Conservation (phyloP, 2,113 vertebrate genomes). For the Anguilla japonica region DNA sequence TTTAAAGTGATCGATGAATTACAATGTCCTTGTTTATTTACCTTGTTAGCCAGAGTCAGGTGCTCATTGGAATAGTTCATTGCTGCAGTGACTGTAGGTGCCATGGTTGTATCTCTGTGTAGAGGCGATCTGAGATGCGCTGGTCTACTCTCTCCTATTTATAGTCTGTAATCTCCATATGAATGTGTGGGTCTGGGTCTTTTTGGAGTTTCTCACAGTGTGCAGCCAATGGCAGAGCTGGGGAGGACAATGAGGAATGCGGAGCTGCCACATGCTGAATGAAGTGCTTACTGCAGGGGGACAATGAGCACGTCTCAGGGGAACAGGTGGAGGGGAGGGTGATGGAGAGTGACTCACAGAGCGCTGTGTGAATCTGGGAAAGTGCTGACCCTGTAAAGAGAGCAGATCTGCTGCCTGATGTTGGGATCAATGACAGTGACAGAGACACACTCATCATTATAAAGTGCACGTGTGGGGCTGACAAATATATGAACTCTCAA, state of each 20-base stretch:
- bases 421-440: slow-evolving; percentile 11
- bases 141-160: slow-evolving; percentile 20
- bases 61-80: slow-evolving; percentile 4
- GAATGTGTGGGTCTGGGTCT: slow-evolving; percentile 19
- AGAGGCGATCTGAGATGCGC: slow-evolving; percentile 2
- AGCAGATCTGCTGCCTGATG: slow-evolving; percentile 11
- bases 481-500: not conserved
- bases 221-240: slow-evolving; percentile 22
- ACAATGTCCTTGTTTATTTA: slow-evolving; percentile 1
- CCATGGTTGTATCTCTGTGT: slow-evolving; percentile 10
- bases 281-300: slow-evolving; percentile 16
- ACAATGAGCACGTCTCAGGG: slow-evolving; percentile 16
- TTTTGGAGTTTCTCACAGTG: slow-evolving; percentile 31
- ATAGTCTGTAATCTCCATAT: slow-evolving; percentile 23
- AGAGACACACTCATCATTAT: slow-evolving; percentile 7
- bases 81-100: slow-evolving; percentile 5
- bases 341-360: slow-evolving; percentile 46
- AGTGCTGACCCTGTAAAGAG: slow-evolving; percentile 18
- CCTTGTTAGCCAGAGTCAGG: slow-evolving; percentile 6
- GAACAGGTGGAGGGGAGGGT: slow-evolving; percentile 13
- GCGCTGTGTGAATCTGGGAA: slow-evolving; percentile 44
- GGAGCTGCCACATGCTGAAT: slow-evolving; percentile 28
- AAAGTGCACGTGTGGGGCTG: slow-evolving; percentile 1
- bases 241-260: slow-evolving; percentile 14
- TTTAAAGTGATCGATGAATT: not conserved